Percentiles rank a stretch among this genome's conserved stretches.
These are phyloP conservation scores for Burhinus bistriatus DNA, from an alignment of 2,113 vertebrate genomes.

Conservation along the genomic window DNA sequence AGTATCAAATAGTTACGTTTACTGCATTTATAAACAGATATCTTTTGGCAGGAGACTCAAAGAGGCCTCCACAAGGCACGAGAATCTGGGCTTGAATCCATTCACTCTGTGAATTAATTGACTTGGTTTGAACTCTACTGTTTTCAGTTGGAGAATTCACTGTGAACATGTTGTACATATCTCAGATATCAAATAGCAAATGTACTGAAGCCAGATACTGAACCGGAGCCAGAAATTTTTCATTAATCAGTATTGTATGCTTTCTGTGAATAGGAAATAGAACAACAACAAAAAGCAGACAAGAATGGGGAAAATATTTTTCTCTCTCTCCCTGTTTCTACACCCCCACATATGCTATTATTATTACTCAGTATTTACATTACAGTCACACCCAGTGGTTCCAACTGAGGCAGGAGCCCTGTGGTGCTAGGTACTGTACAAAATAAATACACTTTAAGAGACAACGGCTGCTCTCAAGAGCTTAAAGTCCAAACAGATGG, in stretches of 20 bases:
- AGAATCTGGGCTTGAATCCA: conserved; percentile 83
- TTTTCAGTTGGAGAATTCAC: conserved; percentile 88
- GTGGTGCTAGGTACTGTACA: conserved; percentile 20
- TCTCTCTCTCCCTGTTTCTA: conserved; percentile 64
- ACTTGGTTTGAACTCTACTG: conserved; percentile 87
- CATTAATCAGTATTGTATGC: conserved; percentile 78
- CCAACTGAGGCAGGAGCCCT: conserved; percentile 43
- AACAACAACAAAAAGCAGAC: conserved; percentile 73
- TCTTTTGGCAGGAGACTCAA: conserved; percentile 82
- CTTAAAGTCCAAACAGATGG: conserved; percentile 21
- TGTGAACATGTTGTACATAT: conserved; percentile 87
- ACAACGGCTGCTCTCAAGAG: conserved; percentile 25
- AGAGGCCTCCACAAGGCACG: conserved; percentile 80
- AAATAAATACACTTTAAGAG: conserved; percentile 42
- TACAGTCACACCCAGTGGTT: conserved; percentile 62
- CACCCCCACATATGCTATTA: conserved; percentile 68
- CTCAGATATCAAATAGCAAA: conserved; percentile 87
- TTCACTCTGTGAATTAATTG: conserved; percentile 87
- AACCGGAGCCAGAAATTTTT: conserved; percentile 78
- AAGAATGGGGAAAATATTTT: conserved; percentile 74
- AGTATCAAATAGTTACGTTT: conserved; percentile 77
- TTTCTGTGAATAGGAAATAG: conserved; percentile 78
- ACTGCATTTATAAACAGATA: conserved; percentile 82
- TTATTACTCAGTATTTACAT: conserved; percentile 69
- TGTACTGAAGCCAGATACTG: conserved; percentile 82